Evolutionary conservation across 2,113 vertebrate species (phyloP), one percentile per base, ranked within the genome.

Genomic region (Gallinago jamesoni): DNA sequence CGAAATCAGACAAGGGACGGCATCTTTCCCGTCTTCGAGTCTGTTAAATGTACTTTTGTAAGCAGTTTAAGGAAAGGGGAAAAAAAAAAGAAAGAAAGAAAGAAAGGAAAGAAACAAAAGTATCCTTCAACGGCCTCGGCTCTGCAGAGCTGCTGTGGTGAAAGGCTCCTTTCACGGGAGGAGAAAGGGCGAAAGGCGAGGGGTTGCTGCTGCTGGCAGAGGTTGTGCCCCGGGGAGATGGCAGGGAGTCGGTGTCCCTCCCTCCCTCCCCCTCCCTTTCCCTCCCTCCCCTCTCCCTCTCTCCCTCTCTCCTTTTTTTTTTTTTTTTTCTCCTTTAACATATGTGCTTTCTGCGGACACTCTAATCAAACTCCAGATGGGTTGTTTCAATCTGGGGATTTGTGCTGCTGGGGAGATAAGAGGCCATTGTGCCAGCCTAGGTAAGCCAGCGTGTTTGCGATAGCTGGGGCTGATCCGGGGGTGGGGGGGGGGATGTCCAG

Each of bases 331-430:
- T 24, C 28, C 52, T 87, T 30, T 19, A n/a, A 81, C 91, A 75
- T 45, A 45, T 83, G 90, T 57, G 64, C 88, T 89, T 84, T 88
- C 86, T 88, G 6, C 72, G 73, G 84, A 16, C 86, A 43, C 91
- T 84, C 84, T 57, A 96, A 92, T 91, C 95, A 47, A 64, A 91
- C 77, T 94, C 95, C 96, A 96, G 96, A 94, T 95, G 94, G 96
- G 89, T 47, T 35, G 92, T 89, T 97, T 69, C 84, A 91, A 23
- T 35, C 39, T 37, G 90, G 80, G 92, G 89, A 89, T 93, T 92
- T 91, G 96, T 82, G 89, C 94, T 69, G 96, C 94, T 78, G 27
- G 0, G 31, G 21, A 97, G 96, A 96, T 96, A 97, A 96, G 10
- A 33, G 91, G 3, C 33, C 88, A 62, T 89, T 92, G 95, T 84